These are phyloP conservation scores for Xanthorhoe spadicearia DNA, from an alignment of 2,888 invertebrate genomes.

Conservation along the genomic window DNA sequence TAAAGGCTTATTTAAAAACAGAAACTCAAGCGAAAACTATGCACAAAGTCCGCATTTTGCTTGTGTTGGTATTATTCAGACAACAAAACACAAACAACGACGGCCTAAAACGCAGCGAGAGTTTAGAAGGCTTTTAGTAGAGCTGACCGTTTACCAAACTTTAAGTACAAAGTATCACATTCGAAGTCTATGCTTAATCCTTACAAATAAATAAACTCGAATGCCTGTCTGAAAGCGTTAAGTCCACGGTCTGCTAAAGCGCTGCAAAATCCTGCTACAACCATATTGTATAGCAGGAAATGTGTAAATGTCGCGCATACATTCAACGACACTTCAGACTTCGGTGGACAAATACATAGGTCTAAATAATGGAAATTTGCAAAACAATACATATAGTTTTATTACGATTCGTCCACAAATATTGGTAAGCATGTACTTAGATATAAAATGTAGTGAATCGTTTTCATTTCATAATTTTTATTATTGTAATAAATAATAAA, in stretches of 20 bases:
- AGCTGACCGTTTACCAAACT: conserved; percentile 75
- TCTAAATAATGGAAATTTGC: too few species aligned
- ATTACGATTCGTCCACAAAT: too few species aligned
- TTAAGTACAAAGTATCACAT: conserved; percentile 70
- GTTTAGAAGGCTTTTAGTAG: conserved; percentile 72
- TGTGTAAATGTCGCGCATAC: background rate
- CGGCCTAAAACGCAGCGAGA: conserved; percentile 62
- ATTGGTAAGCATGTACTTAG: too few species aligned
- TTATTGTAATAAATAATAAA: too few species aligned
- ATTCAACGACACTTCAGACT: conserved; percentile 10
- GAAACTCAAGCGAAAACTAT: conserved; percentile 10
- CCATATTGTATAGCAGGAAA: background rate
- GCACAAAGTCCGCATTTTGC: conserved; percentile 45
- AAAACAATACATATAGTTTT: too few species aligned
- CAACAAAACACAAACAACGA: conserved; percentile 58
- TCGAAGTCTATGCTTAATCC: conserved; percentile 68
- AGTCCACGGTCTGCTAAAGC: conserved; percentile 13
- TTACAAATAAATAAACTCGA: conserved; percentile 74
- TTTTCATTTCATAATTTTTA: too few species aligned
- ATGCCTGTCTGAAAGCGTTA: conserved; percentile 63
- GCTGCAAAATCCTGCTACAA: background rate
- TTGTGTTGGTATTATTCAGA: conserved; percentile 56
- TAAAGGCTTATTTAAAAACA: conserved; percentile 2
- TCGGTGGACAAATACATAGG: conserved; percentile 13
- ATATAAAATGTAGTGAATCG: too few species aligned